Conservation (phyloP, 2,797 vertebrate genomes). For the Holocentrus rufus region DNA sequence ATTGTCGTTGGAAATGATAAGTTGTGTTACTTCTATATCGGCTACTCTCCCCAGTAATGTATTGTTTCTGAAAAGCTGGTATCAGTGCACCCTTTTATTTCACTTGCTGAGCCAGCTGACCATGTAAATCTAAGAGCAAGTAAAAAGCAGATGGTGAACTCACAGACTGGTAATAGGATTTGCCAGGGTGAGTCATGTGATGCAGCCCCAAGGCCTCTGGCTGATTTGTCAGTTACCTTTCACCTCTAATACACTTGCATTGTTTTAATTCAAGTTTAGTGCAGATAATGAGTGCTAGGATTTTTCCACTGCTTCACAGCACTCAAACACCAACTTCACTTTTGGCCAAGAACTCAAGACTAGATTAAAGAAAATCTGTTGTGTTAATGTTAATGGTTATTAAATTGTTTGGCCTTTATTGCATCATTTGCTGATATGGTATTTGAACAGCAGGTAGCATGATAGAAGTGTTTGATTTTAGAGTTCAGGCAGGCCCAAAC, state of each 20-base stretch:
- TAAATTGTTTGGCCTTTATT: background rate
- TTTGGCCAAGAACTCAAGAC: background rate
- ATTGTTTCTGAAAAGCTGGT: too few species aligned
- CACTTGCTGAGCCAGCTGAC: background rate
- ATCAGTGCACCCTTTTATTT: too few species aligned
- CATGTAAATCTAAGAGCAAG: background rate
- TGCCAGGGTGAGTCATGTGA: constrained; percentile 37
- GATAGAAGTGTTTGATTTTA: constrained; percentile 18
- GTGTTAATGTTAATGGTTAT: constrained; percentile 9
- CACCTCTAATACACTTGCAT: background rate
- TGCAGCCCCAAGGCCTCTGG: constrained; percentile 11
- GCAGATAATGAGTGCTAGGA: background rate
- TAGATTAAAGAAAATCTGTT: constrained; percentile 1
- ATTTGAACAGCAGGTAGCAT: background rate
- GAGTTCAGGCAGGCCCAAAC: background rate
- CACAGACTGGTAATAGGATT: constrained; percentile 64
- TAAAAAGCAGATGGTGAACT: constrained; percentile 58
- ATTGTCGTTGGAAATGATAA: too few species aligned
- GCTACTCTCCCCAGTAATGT: too few species aligned
- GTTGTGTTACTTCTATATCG: too few species aligned
- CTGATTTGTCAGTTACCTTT: constrained; percentile 30
- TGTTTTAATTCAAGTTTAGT: constrained; percentile 13
- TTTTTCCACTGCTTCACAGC: background rate
- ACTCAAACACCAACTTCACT: background rate
- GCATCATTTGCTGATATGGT: constrained; percentile 4